phyloP scores from a whole-genome alignment of 2,113 vertebrate species.

The Climacteris rufus region DNA sequence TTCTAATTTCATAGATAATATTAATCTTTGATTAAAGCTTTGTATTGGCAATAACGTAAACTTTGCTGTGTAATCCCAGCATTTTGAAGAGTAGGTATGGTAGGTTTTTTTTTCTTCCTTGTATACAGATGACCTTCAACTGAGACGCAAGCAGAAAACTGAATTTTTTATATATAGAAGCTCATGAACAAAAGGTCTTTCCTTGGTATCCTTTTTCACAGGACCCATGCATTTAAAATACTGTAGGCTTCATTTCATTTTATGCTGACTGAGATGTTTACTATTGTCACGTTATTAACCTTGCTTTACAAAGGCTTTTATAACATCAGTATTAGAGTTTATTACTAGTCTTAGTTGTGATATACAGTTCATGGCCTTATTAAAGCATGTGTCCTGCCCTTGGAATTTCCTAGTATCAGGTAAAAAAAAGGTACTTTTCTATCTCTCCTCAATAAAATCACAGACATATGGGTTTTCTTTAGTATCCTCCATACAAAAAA shows the following conservation, averaged over 20 bases:
- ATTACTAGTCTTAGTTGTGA: slow-evolving; percentile 34
- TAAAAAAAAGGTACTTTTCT: not conserved
- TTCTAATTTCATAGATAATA: not conserved
- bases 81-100: not conserved
- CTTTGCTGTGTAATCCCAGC: not conserved
- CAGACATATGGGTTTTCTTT: not conserved
- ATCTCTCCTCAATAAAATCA: not conserved
- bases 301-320: slow-evolving; percentile 46
- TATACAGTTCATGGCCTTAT: slow-evolving; percentile 59
- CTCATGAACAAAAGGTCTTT: slow-evolving; percentile 39
- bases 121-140: slow-evolving; percentile 43
- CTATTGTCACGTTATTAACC: slow-evolving; percentile 57
- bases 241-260: slow-evolving; percentile 44
- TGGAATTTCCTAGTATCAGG: slow-evolving; percentile 5
- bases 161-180: slow-evolving; percentile 25
- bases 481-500: not conserved
- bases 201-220: not conserved
- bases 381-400: slow-evolving; percentile 47
- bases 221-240: slow-evolving; percentile 45
- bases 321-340: slow-evolving; percentile 45
- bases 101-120: not conserved
- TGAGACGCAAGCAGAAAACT: slow-evolving; percentile 31
- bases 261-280: slow-evolving; percentile 59
- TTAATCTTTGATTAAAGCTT: not conserved
- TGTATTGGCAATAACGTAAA: not conserved